A percentile compares a stretch with the other conserved stretches of the same genome.
These are phyloP conservation scores for Saguinus midas DNA, from an alignment of 2,113 vertebrate genomes.

Conservation along the genomic window DNA sequence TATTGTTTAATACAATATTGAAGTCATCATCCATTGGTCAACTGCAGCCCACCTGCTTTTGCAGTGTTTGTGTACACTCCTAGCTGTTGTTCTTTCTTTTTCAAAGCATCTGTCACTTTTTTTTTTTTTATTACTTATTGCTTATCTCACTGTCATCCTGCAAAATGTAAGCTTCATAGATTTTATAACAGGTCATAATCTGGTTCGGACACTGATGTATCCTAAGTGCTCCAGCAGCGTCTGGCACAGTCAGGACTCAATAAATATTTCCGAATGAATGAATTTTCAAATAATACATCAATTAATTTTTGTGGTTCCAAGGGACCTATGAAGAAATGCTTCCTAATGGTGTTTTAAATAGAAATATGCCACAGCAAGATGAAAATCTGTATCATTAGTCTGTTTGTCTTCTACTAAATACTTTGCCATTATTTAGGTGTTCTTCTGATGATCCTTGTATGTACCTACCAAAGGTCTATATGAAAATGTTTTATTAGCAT, in stretches of 20 bases:
- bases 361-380: not conserved
- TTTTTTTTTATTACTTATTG: not conserved
- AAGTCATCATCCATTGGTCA: not conserved
- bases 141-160: not conserved
- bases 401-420: not conserved
- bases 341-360: not conserved
- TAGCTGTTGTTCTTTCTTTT: not conserved
- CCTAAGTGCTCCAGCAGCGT: not conserved
- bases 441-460: not conserved
- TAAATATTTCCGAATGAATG: not conserved
- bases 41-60: not conserved
- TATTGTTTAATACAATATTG: not conserved
- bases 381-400: not conserved
- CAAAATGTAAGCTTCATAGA: not conserved
- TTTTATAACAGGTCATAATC: not conserved
- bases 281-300: not conserved
- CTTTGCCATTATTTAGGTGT: not conserved
- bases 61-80: not conserved
- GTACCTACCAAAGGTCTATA: not conserved
- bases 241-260: not conserved
- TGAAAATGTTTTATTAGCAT: not conserved
- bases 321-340: not conserved
- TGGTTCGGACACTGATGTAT: not conserved
- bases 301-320: not conserved
- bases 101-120: not conserved